phyloP scores from a whole-genome alignment of 2,113 vertebrate genomes.

The Hippocampus zosterae region DNA sequence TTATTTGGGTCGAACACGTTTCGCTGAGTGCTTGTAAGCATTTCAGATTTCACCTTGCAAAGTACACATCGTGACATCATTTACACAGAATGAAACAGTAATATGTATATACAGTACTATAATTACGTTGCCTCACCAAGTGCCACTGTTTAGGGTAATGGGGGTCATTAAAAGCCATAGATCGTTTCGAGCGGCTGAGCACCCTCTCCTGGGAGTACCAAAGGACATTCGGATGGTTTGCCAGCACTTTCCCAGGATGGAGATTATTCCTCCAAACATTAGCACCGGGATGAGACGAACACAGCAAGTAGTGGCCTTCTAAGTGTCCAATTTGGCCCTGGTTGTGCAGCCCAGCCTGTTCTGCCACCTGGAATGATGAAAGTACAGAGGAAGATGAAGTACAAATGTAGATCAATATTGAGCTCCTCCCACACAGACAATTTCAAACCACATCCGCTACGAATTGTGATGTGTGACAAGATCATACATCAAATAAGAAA shows the following conservation, averaged over 20 bases:
- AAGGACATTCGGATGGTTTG: constrained; percentile 77
- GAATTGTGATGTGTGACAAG: not conserved
- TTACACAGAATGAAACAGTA: not conserved
- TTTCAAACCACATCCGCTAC: not conserved
- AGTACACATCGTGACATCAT: not conserved
- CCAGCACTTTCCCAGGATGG: constrained; percentile 68
- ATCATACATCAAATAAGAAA: not conserved
- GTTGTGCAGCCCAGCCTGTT: constrained; percentile 78
- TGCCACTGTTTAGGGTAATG: constrained; percentile 93
- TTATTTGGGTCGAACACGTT: not conserved
- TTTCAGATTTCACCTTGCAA: not conserved
- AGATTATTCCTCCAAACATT: constrained; percentile 29
- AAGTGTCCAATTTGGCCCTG: constrained; percentile 89
- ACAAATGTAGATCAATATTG: not conserved
- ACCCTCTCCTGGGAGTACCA: constrained; percentile 88
- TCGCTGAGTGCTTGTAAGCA: not conserved
- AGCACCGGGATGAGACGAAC: constrained; percentile 35
- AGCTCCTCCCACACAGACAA: not conserved
- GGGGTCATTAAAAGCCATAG: constrained; percentile 90
- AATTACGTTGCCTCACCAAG: constrained; percentile 76
- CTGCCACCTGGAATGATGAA: constrained; percentile 70
- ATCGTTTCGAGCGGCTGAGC: constrained; percentile 86
- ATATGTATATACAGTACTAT: not conserved
- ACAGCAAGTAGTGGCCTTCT: constrained; percentile 84
- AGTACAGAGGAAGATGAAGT: not conserved